A percentile compares a stretch with the other conserved stretches of the same genome.
These are phyloP conservation scores for Agrilus planipennis DNA, from an alignment of 1,140 invertebrate genomes.

Conservation along the genomic window DNA sequence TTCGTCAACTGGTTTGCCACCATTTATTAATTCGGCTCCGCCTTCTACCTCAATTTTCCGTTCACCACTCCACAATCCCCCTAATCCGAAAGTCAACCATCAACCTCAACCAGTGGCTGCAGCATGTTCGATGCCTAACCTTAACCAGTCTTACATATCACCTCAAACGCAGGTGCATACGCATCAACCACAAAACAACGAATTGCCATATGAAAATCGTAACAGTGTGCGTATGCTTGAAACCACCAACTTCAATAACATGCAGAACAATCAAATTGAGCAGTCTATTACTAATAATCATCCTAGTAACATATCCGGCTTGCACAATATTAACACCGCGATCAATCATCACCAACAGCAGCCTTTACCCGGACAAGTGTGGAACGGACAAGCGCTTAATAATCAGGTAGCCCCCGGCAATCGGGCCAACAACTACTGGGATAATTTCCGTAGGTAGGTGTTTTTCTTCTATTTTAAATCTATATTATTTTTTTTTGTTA, in stretches of 20 bases:
- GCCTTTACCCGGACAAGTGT: constrained; percentile 27
- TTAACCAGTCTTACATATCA: constrained; percentile 27
- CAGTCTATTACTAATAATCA: too few relatives aligned
- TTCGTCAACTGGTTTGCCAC: neutral
- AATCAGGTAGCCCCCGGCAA: constrained; percentile 80
- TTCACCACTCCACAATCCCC: neutral
- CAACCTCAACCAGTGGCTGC: too few relatives aligned
- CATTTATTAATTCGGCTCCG: neutral
- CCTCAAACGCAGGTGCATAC: too few relatives aligned
- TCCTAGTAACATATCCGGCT: too few relatives aligned
- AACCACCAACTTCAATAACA: too few relatives aligned
- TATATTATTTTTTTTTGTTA: constrained; percentile 3
- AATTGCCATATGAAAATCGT: too few relatives aligned
- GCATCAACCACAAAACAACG: too few relatives aligned
- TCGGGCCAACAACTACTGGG: constrained; percentile 83
- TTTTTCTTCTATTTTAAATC: constrained; percentile 7
- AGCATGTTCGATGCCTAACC: constrained; percentile 24
- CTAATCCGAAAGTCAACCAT: constrained; percentile 21
- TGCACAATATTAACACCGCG: constrained; percentile 19
- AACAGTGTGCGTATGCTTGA: constrained; percentile 22
- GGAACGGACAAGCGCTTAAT: constrained; percentile 49
- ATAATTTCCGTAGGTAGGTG: constrained; percentile 75
- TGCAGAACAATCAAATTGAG: too few relatives aligned
- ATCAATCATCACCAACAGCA: too few relatives aligned
- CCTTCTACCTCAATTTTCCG: neutral